Base-by-base conservation (phyloP, 2,888 invertebrate genomes). In the Xestia ashworthii region DNA sequence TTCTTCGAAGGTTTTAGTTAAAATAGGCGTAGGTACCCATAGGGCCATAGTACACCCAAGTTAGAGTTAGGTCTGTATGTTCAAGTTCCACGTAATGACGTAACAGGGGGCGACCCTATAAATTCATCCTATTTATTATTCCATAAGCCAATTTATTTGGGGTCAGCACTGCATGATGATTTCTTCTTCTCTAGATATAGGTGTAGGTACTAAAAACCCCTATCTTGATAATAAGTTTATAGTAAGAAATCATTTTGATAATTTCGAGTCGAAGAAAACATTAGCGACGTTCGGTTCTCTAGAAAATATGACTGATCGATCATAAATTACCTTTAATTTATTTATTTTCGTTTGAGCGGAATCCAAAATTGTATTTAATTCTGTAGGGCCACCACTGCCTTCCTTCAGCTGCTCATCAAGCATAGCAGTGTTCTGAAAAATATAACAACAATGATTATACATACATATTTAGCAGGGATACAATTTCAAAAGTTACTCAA, bases 271-370 rank as follows among this genome's bases (percentile, higher is more conserved):
- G 8, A 32, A 60, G 8, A 3, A 60, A 32, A 60, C 1, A 12
- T 58, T 60, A 32, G 8, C 25, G 25, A 58, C 58, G 22, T 38
- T 62, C 11, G 1, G 32, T 32, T 41, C 41, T 6, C n/a, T n/a
- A n/a, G n/a, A n/a, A 22, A 41, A 64, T 5, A 41, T 22, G 11
- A 22, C 64, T n/a, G 14, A 41, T 46, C 32, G 32, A 44, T 44
- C 44, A 9, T 64, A 44, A 19, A n/a, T 83, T 91, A 98, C 98
- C 97, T 98, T 98, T 86, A 99, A 97, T 90, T 98, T 98, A 95
- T 98, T 98, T 80, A 99, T 97, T 95, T 99, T 99, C 82, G 98
- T 98, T 92, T 99, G 99, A 5, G 99, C 99, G 22, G 97, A 97
- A 87, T 97, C 97, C 71, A 99, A 95, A 87, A 98, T 98, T 64